Evolutionary conservation across 2,797 vertebrate genomes (phyloP), one percentile per base, ranked within the genome.

Genomic region (Lepidocolaptes lacrymiger): DNA sequence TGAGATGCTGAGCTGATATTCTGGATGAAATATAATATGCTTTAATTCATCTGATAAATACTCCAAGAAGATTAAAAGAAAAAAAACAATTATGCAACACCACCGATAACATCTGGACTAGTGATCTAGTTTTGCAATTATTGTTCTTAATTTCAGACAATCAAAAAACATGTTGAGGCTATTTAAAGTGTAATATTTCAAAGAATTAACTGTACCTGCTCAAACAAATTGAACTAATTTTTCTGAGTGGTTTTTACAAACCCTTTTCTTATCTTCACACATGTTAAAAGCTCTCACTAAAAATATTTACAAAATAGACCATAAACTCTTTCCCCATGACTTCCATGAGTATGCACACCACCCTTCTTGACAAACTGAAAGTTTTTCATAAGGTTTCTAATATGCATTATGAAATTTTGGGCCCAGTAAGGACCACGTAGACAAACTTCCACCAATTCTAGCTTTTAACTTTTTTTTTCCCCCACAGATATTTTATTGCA

Each of bases 51-150:
- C 22, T 81, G 80, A 91, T n/a, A 95, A 84, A 95, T 86, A 81
- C 63, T 81, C 39, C 27, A 92, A 74, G 49, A 93, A 75, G 30
- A 83, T 77, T 51, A 79, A 49, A 91, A 81, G 48, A 95, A 92
- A 77, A 52, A 10, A 28, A 91, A 79, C 44, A 95, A 92, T 82
- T 85, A 74, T 23, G 52, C 9, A 68, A 32, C 26, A 85, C 21
- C 27, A 51, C 13, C 73, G 88, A 91, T 68, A 97, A 87, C 20
- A 88, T 92, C 91, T 94, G 41, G 61, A 91, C 39, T 77, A 63
- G 24, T 95, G 82, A 95, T 96, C 68, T 95, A 97, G 95, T 95
- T 76, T 95, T 97, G 75, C 82, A 95, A 85, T 91, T 97, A 95
- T 39, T 94, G 55, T 81, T 96, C 87, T 94, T 88, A 49, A 82